A percentile compares a stretch with the other conserved stretches of the same genome.
These are phyloP conservation scores for Agrochola macilenta DNA, from an alignment of 2,888 invertebrate species.

Conservation along the genomic window DNA sequence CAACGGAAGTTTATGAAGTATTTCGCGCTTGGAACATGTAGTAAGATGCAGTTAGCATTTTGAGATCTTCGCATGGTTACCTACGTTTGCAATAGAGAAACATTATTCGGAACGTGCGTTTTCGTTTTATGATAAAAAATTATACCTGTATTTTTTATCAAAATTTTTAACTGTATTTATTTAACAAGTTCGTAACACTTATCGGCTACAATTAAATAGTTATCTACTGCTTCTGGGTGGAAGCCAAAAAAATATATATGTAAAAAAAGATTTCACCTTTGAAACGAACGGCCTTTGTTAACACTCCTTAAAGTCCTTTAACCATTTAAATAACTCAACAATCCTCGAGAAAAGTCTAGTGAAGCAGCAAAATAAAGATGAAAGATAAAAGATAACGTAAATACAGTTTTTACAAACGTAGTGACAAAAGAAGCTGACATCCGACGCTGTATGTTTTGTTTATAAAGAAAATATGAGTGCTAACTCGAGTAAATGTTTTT, in stretches of 20 bases:
- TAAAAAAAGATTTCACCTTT: slow-evolving; percentile 1
- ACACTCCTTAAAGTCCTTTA: slow-evolving; percentile 15
- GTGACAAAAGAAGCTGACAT: slow-evolving; percentile 58
- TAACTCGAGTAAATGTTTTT: slow-evolving; percentile 59
- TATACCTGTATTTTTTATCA: background rate
- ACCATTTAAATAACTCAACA: slow-evolving; percentile 47
- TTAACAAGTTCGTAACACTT: background rate
- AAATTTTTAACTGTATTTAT: background rate
- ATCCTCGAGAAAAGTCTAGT: slow-evolving; percentile 27
- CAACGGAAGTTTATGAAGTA: slow-evolving; percentile 19
- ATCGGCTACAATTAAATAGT: no score
- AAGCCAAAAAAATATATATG: background rate
- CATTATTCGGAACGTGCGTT: background rate
- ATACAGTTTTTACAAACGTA: slow-evolving; percentile 55
- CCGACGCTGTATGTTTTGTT: slow-evolving; percentile 58
- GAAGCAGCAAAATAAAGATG: slow-evolving; percentile 53
- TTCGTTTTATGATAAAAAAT: background rate
- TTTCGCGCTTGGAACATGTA: slow-evolving; percentile 28
- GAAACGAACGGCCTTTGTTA: slow-evolving; percentile 6
- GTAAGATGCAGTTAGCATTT: slow-evolving; percentile 39
- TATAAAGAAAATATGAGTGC: slow-evolving; percentile 66
- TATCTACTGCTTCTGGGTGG: background rate
- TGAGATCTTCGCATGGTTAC: background rate
- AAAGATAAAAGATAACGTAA: slow-evolving; percentile 54
- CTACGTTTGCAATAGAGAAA: background rate